phyloP scores from a whole-genome alignment of 2,888 invertebrate genomes.

The Clusia tigrina region DNA sequence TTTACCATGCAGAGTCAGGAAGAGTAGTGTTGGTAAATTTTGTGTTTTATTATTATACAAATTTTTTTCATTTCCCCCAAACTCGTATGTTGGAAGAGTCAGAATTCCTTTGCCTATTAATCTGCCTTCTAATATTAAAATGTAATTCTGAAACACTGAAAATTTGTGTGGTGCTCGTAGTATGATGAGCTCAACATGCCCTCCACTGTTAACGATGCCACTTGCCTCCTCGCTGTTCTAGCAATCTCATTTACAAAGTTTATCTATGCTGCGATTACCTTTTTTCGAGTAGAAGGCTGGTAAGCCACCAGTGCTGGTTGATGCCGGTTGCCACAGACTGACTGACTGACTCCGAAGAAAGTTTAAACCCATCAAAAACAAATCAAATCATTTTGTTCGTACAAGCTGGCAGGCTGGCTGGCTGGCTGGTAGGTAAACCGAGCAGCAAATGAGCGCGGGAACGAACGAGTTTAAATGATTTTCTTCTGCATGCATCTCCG shows the following conservation, averaged over 20 bases:
- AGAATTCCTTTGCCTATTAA: too few species aligned
- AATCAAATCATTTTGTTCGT: constrained; percentile 47
- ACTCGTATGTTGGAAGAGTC: too few species aligned
- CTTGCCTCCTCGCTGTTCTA: not conserved
- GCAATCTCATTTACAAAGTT: constrained; percentile 56
- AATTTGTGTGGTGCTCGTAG: too few species aligned
- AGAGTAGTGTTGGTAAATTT: too few species aligned
- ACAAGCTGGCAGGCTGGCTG: not conserved
- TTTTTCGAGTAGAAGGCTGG: not conserved
- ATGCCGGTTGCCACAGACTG: not conserved
- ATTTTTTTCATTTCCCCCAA: too few species aligned
- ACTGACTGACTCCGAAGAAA: constrained; percentile 30
- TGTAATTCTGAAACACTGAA: too few species aligned
- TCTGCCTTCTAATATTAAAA: too few species aligned
- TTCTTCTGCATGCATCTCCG: constrained; percentile 55
- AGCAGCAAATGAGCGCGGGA: constrained; percentile 3
- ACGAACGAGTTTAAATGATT: constrained; percentile 54
- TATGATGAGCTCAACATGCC: too few species aligned
- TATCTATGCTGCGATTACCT: constrained; percentile 36
- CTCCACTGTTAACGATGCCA: too few species aligned
- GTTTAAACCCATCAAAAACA: constrained; percentile 55
- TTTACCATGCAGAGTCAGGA: too few species aligned
- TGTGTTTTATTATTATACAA: too few species aligned
- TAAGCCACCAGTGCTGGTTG: not conserved
- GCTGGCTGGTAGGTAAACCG: not conserved